A percentile compares a stretch with the other conserved stretches of the same genome.
Evolutionary conservation across 2,113 vertebrate genomes (phyloP).

Genomic region (Toxotes jaculatrix): DNA sequence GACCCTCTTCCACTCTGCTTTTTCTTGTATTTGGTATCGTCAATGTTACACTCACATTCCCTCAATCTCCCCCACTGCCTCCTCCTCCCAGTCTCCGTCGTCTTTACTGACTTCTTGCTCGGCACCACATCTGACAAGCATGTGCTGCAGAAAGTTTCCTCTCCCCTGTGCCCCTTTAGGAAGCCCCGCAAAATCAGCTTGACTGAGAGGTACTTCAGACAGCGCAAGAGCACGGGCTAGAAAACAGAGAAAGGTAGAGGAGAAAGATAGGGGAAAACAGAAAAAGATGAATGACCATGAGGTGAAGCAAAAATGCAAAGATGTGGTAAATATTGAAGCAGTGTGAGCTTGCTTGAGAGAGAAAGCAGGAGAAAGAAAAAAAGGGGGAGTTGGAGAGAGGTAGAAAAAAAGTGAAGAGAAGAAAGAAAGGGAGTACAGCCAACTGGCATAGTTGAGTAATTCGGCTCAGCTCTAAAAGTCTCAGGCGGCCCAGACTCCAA

Average conservation of each 20-base stretch:
- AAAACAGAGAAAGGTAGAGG: constrained; percentile 41
- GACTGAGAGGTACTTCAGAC: constrained; percentile 69
- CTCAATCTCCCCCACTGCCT: constrained; percentile 24
- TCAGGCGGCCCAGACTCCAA: constrained; percentile 82
- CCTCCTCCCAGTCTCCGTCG: constrained; percentile 47
- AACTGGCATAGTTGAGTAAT: constrained; percentile 83
- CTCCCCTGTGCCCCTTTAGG: constrained; percentile 72
- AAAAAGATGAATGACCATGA: constrained; percentile 41
- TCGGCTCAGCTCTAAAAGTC: constrained; percentile 78
- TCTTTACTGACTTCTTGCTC: constrained; percentile 58
- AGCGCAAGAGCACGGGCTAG: constrained; percentile 28
- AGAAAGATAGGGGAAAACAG: constrained; percentile 35
- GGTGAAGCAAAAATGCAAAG: constrained; percentile 39
- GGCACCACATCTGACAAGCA: constrained; percentile 83
- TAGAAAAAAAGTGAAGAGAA: constrained; percentile 61
- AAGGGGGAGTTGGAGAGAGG: constrained; percentile 65
- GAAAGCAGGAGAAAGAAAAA: constrained; percentile 36
- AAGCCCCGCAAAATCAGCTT: constrained; percentile 73
- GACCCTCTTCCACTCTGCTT: neutral
- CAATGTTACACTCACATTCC: constrained; percentile 26
- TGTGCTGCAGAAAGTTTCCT: constrained; percentile 83
- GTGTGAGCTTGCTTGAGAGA: constrained; percentile 39
- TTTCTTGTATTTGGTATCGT: constrained; percentile 2
- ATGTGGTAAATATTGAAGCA: constrained; percentile 46
- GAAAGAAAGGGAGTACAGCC: constrained; percentile 75